A percentile compares a stretch with the other conserved stretches of the same genome.
Evolutionary conservation across 2,888 invertebrate species (phyloP).

Genomic region (Stenotaenia linearis): DNA sequence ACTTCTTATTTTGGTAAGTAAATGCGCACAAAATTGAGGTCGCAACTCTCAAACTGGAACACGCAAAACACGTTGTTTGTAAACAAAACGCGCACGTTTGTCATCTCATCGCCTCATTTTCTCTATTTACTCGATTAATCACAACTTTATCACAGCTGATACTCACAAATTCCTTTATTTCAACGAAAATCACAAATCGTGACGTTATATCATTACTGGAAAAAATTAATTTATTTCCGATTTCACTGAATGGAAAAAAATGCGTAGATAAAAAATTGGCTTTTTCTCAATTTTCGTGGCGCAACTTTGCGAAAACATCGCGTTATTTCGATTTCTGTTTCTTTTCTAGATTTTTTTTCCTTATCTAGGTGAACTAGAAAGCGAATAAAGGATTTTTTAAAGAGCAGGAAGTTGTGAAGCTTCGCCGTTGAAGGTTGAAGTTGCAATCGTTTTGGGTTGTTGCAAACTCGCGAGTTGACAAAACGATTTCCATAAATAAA

Average conservation of each 20-base stretch:
- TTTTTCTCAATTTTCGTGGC: neutral
- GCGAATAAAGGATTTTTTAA: neutral
- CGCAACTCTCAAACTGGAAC: neutral
- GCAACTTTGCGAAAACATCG: neutral
- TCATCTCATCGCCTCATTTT: too few species aligned
- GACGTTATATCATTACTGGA: too few species aligned
- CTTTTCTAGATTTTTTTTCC: neutral
- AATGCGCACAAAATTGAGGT: neutral
- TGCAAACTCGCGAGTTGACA: neutral
- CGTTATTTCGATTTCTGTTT: neutral
- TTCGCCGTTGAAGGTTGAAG: neutral
- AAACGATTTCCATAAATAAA: neutral
- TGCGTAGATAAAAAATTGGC: neutral
- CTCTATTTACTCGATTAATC: too few species aligned
- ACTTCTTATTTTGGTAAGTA: constrained; percentile 46
- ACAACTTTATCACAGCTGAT: too few species aligned
- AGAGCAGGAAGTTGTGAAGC: neutral
- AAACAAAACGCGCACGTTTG: neutral
- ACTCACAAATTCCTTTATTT: too few species aligned
- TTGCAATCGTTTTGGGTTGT: neutral
- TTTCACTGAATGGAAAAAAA: too few species aligned
- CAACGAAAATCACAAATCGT: too few species aligned
- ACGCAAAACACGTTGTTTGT: neutral
- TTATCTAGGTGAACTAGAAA: neutral
- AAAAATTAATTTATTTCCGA: neutral